These are phyloP conservation scores for Dermatemys mawii DNA, from an alignment of 2,113 vertebrate species.

Conservation along the genomic window DNA sequence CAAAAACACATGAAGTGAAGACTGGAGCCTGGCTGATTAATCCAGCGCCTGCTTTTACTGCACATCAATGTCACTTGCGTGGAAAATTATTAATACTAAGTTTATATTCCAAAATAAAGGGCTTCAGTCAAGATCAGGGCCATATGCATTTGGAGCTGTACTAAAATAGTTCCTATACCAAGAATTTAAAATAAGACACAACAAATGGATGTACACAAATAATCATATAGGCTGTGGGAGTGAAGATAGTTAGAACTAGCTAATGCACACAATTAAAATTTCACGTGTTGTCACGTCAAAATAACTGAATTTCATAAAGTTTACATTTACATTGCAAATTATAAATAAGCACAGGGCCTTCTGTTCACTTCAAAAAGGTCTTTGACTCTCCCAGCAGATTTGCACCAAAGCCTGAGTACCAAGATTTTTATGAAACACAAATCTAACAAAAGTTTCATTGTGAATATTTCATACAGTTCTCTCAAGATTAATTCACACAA, in stretches of 20 bases:
- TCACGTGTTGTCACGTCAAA: background rate
- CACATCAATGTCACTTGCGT: background rate
- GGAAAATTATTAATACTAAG: background rate
- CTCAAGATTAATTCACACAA: background rate
- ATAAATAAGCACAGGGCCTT: background rate
- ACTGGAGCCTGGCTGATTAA: background rate
- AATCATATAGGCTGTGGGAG: rapidly evolving
- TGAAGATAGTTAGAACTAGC: background rate
- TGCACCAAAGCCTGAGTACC: background rate
- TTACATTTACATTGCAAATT: background rate
- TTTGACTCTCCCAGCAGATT: background rate
- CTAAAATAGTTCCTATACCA: background rate
- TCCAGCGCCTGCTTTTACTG: background rate
- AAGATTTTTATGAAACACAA: background rate
- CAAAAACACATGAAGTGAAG: background rate
- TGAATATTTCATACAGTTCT: background rate
- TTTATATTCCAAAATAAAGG: background rate
- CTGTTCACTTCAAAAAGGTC: background rate
- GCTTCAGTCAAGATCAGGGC: background rate
- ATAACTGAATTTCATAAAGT: background rate
- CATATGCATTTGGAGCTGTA: background rate
- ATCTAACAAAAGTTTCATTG: background rate
- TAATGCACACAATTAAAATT: background rate
- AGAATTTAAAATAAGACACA: background rate
- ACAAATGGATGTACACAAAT: background rate